These are phyloP conservation scores for Netelia virgata DNA, from an alignment of 2,888 invertebrate genomes.

Conservation along the genomic window DNA sequence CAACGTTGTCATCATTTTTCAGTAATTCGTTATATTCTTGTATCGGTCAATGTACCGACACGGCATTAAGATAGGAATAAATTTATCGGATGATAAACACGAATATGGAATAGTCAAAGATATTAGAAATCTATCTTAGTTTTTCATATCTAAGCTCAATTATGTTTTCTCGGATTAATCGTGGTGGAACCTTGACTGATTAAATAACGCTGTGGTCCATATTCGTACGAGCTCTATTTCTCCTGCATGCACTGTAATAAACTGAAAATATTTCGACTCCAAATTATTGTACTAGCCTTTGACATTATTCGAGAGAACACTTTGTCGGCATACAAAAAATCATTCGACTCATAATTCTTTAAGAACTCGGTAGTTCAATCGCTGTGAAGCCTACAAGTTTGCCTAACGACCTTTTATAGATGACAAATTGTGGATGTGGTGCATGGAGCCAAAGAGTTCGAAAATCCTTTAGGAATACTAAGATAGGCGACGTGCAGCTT, in stretches of 20 bases:
- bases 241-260: conserved; percentile 32
- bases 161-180: no score
- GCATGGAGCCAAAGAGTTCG: conserved; percentile 83
- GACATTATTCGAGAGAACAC: no score
- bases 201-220: background rate
- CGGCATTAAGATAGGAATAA: background rate
- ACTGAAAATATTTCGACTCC: no score
- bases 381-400: conserved; percentile 52
- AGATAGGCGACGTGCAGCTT: conserved; percentile 84
- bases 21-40: background rate
- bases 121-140: background rate
- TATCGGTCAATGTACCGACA: no score
- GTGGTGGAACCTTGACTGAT: background rate
- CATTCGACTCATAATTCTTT: conserved; percentile 19
- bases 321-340: background rate
- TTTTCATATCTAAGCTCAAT: no score
- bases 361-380: conserved; percentile 31
- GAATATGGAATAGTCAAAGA: background rate
- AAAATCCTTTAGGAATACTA: conserved; percentile 83
- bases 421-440: conserved; percentile 84
- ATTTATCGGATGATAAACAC: background rate
- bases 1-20: background rate
- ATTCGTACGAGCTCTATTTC: conserved; percentile 31
- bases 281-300: no score
- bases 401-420: conserved; percentile 81